phyloP scores from a whole-genome alignment of 2,797 vertebrate genomes.

The Enoplosus armatus region DNA sequence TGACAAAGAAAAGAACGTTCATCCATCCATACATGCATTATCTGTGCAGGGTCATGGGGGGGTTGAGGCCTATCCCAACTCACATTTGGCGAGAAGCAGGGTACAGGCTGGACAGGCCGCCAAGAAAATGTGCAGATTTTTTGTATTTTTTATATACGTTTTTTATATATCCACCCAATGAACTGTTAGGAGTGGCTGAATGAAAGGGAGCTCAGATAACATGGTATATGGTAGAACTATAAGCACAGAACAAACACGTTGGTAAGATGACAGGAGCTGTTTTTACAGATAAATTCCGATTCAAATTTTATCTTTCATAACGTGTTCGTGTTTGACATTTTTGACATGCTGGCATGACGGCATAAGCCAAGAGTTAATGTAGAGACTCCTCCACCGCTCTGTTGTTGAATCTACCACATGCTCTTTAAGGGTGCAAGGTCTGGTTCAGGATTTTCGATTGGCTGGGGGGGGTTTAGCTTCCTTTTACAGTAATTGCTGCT shows the following conservation, averaged over 20 bases:
- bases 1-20: background rate
- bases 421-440: conserved; percentile 43
- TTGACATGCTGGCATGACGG: conserved; percentile 24
- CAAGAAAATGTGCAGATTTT: background rate
- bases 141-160: background rate
- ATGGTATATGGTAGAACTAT: background rate
- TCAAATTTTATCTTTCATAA: conserved; percentile 13
- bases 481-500: conserved; percentile 78
- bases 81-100: background rate
- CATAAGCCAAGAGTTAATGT: conserved; percentile 47
- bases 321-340: conserved; percentile 26
- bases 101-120: background rate
- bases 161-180: background rate
- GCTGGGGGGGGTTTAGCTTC: conserved; percentile 52
- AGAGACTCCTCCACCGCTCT: conserved; percentile 10
- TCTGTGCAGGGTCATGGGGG: background rate
- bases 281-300: conserved; percentile 18
- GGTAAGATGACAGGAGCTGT: background rate
- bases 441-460: conserved; percentile 38
- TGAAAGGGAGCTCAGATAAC: background rate
- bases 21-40: background rate
- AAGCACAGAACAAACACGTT: conserved; percentile 3
- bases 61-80: background rate
- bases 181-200: background rate
- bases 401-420: conserved; percentile 28